Evolutionary conservation across 2,797 vertebrate species (phyloP), one percentile per base, ranked within the genome.

Genomic region (Miichthys miiuy): DNA sequence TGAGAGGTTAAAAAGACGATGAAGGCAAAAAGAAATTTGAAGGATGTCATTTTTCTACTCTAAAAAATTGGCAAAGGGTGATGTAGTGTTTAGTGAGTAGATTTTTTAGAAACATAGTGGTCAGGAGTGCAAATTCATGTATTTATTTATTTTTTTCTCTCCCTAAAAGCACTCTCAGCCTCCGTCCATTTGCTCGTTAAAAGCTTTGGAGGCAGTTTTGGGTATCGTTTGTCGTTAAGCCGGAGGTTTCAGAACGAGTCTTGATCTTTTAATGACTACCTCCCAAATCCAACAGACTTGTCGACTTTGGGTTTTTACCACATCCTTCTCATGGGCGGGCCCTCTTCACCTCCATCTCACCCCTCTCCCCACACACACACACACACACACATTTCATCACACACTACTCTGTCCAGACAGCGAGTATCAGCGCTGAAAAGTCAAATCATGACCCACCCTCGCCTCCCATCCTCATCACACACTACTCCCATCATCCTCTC

Each of bases 11-110:
- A 72, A 78, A 85, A 67, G 79, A 77, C 63, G 51, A 80, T 86
- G 85, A 86, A 82, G 51, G 62, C 54, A 52, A 55, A 38, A 60
- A 48, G 72, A 86, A 83, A 88, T 72, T 81, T 89, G 86, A 91
- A 84, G 90, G 87, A 94, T 93, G 92, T 93, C 88, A 85, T 83
- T 83, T 91, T 89, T 85, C 50, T 88, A 84, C 61, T 64, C 51
- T 60, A 18, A 75, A 51, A 83, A 77, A 68, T 76, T 72, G 76
- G 68, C 67, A 77, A 76, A 44, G 48, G 82, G 72, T 63, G 79
- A 81, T 77, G 52, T 65, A 10, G 50, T 61, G 65, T 51, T 77
- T 82, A 80, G 77, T 47, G 67, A 52, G 72, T 58, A 42, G 72
- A 57, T 71, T 72, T 38, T 38, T 54, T 62, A 64, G 25, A 62